Evolutionary conservation across 92 coral and sea anemone species (phyloP), one percentile per base, ranked within the genome.

Genomic region (Muricea muricata): DNA sequence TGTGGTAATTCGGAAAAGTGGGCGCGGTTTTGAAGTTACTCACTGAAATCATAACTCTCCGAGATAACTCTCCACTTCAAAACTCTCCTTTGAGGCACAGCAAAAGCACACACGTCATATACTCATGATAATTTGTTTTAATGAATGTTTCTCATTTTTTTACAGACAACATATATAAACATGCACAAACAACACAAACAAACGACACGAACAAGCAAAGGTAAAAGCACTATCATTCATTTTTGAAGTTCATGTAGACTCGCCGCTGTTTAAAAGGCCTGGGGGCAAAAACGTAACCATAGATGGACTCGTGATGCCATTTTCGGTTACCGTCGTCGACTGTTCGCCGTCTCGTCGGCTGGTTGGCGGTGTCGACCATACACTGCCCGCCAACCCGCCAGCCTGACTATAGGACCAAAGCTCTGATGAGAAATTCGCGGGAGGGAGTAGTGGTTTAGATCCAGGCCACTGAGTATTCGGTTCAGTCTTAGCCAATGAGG

Each of bases 211-310:
- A 56, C 71, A 14, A 78, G 45, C n/a, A 58, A 33, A 56, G 32
- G 54, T 78, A 52, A 24, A 55, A 29, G 23, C 56, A 56, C 1
- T 32, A 45, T 32, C 48, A 37, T 70, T 56, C 70, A 39, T 78
- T 61, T 24, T 18, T 21, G 20, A 28, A 25, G 82, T 85, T 93
- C 91, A 87, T 83, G 85, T 90, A 54, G 97, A 91, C 86, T 93
- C 98, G 39, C 99, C 98, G 60, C 99, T 94, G 79, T 97, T 97
- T 58, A 97, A 86, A 65, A 97, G 94, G 28, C 99, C 99, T 18
- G 99, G 99, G 17, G 99, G 99, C 67, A 97, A 89, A 85, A 93
- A 97, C 26, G 99, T 97, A 7, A 97, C 89, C 98, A 97, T 93
- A 12, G 99, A 97, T 24, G 99, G 99, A 73, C 99, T 97, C 8